Evolutionary conservation across 2,888 invertebrate genomes (phyloP).

Genomic region (Papilio protenor): DNA sequence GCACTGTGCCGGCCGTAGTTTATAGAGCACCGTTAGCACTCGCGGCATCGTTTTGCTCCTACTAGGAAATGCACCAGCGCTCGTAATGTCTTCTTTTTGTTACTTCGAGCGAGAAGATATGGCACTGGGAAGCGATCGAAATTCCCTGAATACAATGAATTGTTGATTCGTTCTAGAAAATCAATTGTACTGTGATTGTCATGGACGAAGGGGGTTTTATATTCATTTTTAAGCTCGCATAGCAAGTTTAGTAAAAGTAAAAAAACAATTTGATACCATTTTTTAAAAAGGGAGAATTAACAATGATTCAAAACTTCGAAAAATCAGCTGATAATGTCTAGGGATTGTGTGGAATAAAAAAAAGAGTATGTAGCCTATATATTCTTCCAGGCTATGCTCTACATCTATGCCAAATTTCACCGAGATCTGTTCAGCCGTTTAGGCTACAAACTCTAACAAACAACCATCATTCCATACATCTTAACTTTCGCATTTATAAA

Average conservation of each 20-base stretch:
- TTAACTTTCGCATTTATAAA: no score
- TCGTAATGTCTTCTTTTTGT: constrained; percentile 44
- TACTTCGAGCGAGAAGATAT: constrained; percentile 17
- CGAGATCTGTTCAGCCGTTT: no score
- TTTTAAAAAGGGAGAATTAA: no score
- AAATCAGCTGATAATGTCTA: not conserved
- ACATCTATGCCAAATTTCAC: no score
- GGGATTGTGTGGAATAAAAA: no score
- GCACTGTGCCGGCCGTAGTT: constrained; percentile 47
- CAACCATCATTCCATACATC: no score
- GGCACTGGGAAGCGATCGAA: constrained; percentile 24
- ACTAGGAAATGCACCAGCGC: constrained; percentile 43
- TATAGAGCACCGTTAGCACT: constrained; percentile 59
- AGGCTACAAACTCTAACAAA: no score
- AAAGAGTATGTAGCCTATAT: no score
- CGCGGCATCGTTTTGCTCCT: constrained; percentile 42
- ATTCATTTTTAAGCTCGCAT: not conserved
- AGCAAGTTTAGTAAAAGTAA: not conserved
- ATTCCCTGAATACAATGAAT: constrained; percentile 30
- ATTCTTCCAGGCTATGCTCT: no score
- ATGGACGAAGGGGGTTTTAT: not conserved
- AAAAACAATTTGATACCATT: not conserved
- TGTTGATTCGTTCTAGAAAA: constrained; percentile 27
- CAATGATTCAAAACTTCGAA: not conserved
- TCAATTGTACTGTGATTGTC: constrained; percentile 5